Conservation (phyloP, 2,113 vertebrate genomes). For the Channa argus region DNA sequence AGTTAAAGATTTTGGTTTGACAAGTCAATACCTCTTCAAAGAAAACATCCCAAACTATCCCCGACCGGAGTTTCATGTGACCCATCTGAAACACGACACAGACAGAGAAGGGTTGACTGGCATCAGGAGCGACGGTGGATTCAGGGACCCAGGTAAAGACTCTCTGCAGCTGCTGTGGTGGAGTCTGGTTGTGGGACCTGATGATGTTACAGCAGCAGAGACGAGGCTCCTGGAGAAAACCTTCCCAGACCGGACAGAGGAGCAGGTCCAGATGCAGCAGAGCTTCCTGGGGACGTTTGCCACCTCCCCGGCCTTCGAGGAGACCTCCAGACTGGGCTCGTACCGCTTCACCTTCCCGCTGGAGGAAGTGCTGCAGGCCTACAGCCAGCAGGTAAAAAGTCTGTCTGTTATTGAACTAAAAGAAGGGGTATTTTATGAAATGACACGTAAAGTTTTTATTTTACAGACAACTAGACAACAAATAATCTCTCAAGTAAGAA, state of each 20-base stretch:
- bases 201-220: constrained; percentile 36
- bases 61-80: constrained; percentile 35
- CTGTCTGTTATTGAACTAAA: no score
- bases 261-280: neutral
- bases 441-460: neutral
- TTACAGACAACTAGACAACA: no score
- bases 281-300: constrained; percentile 46
- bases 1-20: neutral
- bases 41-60: neutral
- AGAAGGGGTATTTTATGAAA: no score
- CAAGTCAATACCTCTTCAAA: neutral
- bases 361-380: constrained; percentile 40
- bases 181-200: constrained; percentile 37
- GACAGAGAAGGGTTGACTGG: fast-evolving
- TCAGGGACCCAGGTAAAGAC: fast-evolving
- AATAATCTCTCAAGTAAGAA: no score
- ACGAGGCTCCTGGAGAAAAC: constrained; percentile 14
- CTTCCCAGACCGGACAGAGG: neutral
- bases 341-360: constrained; percentile 57
- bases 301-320: constrained; percentile 25
- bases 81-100: constrained; percentile 52
- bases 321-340: constrained; percentile 27
- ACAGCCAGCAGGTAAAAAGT: constrained; percentile 11
- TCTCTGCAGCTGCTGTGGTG: constrained; percentile 26
- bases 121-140: neutral